phyloP scores from a whole-genome alignment of 2,888 invertebrate species.

The Litoditis marina region DNA sequence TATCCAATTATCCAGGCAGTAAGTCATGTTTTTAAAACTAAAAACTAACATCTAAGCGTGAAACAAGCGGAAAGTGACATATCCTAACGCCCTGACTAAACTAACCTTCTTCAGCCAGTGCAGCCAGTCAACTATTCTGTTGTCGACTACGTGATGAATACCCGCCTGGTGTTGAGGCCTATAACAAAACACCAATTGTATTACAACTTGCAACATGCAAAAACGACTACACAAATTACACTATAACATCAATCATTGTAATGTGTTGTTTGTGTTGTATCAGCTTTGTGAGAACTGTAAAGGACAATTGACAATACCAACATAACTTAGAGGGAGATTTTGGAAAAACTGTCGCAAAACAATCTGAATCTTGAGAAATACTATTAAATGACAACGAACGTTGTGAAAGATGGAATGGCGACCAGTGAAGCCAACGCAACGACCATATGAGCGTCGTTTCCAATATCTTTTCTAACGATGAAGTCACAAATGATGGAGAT shows the following conservation, averaged over 20 bases:
- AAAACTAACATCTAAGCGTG: no score
- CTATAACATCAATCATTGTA: neutral
- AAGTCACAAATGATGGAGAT: neutral
- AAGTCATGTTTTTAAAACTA: no score
- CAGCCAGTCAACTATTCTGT: neutral
- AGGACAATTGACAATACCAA: no score
- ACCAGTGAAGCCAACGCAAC: constrained; percentile 23
- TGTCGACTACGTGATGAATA: neutral
- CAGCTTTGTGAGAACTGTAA: no score
- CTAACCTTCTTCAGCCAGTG: neutral
- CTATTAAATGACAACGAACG: constrained; percentile 7
- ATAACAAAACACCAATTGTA: neutral
- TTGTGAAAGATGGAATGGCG: constrained; percentile 28
- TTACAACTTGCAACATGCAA: neutral
- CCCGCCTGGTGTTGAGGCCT: constrained; percentile 9
- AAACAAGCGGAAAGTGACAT: no score
- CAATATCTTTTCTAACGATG: neutral
- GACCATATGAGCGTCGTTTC: constrained; percentile 23
- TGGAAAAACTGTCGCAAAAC: no score
- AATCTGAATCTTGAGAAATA: neutral
- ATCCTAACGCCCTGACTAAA: neutral
- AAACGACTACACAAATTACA: neutral
- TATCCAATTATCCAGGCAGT: no score
- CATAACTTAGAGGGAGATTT: no score
- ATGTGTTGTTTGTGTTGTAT: no score